Conservation (phyloP, 2,797 vertebrate species). For the Propithecus deckenii region DNA sequence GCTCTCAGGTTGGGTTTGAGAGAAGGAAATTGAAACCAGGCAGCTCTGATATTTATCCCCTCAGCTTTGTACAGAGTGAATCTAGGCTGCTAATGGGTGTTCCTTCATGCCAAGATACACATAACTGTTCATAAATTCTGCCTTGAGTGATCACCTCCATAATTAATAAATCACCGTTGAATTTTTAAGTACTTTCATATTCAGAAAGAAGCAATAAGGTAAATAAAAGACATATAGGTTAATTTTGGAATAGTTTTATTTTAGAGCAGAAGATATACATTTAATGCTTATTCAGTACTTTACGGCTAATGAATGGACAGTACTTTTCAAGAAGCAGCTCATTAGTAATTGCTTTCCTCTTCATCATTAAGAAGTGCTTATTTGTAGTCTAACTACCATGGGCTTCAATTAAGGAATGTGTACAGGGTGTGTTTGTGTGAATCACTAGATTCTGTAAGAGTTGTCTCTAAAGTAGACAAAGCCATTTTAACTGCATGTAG, state of each 20-base stretch:
- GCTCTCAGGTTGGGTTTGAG: not conserved
- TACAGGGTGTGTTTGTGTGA: not conserved
- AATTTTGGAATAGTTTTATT: not conserved
- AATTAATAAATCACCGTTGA: not conserved
- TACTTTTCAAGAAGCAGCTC: not conserved
- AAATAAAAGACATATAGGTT: not conserved
- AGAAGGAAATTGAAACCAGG: not conserved
- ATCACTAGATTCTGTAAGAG: not conserved
- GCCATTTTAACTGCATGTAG: not conserved
- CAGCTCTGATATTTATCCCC: not conserved
- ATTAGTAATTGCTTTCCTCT: constrained; percentile 24
- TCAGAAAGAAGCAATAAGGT: not conserved
- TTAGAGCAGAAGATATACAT: not conserved
- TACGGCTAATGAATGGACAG: not conserved
- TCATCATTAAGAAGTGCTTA: constrained; percentile 34
- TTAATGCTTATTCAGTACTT: not conserved
- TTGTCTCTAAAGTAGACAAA: not conserved
- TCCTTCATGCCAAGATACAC: not conserved
- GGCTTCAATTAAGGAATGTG: not conserved
- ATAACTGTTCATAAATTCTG: not conserved
- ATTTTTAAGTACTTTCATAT: not conserved
- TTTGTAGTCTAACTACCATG: constrained; percentile 14
- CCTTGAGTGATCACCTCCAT: not conserved
- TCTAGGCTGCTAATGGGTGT: not conserved
- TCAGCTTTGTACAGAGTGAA: not conserved